These are phyloP conservation scores for Tamias sibiricus DNA, from an alignment of 2,113 vertebrate species.

Conservation along the genomic window DNA sequence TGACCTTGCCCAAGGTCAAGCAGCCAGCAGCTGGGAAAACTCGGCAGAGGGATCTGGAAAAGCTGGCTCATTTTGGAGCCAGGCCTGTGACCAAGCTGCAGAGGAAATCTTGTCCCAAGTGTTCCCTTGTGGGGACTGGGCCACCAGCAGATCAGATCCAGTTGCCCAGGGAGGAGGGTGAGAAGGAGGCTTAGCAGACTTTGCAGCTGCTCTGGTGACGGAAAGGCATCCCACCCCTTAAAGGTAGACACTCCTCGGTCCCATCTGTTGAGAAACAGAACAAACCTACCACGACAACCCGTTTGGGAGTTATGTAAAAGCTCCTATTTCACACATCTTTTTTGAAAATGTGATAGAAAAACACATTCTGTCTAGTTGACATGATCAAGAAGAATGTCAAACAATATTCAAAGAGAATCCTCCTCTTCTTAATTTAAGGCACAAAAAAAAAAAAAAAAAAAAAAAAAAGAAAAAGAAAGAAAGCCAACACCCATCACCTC, in stretches of 20 bases:
- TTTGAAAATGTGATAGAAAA: background rate
- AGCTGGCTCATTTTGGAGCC: too few species aligned
- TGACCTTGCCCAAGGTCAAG: background rate
- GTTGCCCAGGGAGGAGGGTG: background rate
- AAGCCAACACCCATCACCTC: background rate
- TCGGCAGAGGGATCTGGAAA: background rate
- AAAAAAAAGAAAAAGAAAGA: background rate
- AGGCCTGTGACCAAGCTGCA: too few species aligned
- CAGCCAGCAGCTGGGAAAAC: background rate
- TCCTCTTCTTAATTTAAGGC: background rate
- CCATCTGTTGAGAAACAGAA: constrained; percentile 50
- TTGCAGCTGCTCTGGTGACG: background rate
- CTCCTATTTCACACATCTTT: constrained; percentile 61
- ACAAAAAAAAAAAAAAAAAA: background rate
- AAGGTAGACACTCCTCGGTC: background rate
- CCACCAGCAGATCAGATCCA: background rate
- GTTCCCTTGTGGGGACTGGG: rapidly evolving
- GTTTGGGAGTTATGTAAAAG: background rate
- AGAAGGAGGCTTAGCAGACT: background rate
- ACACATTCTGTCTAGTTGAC: constrained; percentile 14
- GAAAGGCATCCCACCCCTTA: background rate
- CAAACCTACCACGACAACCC: background rate
- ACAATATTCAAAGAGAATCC: background rate
- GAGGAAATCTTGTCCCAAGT: background rate
- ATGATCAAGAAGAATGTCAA: constrained; percentile 3